Base-by-base conservation (phyloP, 2,888 invertebrate species). In the Torymus auratus region DNA sequence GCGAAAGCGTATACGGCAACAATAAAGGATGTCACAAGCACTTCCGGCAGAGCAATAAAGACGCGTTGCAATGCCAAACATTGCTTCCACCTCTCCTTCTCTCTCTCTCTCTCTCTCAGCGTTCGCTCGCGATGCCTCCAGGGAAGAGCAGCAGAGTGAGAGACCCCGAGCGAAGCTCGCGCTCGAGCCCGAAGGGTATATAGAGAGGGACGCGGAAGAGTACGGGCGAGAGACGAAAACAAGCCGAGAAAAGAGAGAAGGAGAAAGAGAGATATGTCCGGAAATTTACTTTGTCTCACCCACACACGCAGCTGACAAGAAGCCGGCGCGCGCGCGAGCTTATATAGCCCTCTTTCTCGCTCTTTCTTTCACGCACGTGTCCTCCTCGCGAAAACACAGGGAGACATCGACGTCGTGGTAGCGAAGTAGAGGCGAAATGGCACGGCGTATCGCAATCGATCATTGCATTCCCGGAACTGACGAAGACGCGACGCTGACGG, bases 11-110 rank as follows among this genome's bases (percentile, higher is more conserved):
- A 82, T 61, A 83, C 73, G 68, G 65, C 80, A 78, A 83, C 81
- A 83, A 84, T 85, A 84, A 84, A 84, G 83, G 83, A 85, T 83
- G 84, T 84, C 84, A 83, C 83, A 82, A 84, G 83, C 79, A 79
- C 83, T 83, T 84, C 84, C 84, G 83, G 81, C 75, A 76, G 78
- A 78, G 82, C 84, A 84, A 85, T 84, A 84, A 84, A 83, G 85
- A 84, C 83, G 80, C 84, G 81, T 80, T 41, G 83, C 82, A 73
- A 84, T 82, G 84, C 83, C 83, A 83, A 83, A 83, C 82, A 83
- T 83, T 83, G 83, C 71, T 50, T 53, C 5, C 28, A 28, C 28
- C 65, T 28, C 62, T 15, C 55, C 62, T n/a, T 17, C 55, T 28
- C 56, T 28, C 7, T 28, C 28, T 28, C 28, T 28, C 69, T 58